Evolutionary conservation across 1,140 invertebrate genomes (phyloP).

Genomic region (Ceratosolen fusciceps): DNA sequence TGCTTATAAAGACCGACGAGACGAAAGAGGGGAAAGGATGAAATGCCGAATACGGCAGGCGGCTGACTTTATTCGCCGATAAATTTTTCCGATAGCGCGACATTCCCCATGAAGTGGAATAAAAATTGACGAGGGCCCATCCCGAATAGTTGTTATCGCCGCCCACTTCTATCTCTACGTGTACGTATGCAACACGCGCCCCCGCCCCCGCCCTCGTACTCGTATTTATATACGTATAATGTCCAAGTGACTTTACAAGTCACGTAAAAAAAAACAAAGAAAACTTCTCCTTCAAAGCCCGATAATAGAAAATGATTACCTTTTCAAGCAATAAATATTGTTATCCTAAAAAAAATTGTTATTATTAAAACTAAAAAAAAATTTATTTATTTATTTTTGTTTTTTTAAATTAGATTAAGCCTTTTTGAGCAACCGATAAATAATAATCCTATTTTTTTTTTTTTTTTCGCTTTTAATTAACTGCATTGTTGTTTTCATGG

Average conservation of each 20-base stretch:
- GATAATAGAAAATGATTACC: background rate
- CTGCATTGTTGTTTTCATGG: background rate
- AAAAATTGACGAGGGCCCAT: background rate
- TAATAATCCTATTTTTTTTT: too few species aligned
- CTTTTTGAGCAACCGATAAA: background rate
- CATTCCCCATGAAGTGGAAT: background rate
- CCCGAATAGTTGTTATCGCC: too few species aligned
- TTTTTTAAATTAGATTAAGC: background rate
- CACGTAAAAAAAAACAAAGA: too few species aligned
- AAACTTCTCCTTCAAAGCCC: background rate
- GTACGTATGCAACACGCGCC: too few species aligned
- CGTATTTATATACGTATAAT: too few species aligned
- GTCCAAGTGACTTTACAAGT: background rate
- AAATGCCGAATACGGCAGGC: too few species aligned
- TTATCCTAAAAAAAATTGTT: too few species aligned
- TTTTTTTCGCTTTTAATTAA: conserved; percentile 20
- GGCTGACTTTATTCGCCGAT: too few species aligned
- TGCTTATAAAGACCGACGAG: too few species aligned
- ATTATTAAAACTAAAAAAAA: background rate
- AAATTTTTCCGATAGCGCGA: background rate
- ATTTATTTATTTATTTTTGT: background rate
- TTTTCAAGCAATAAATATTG: background rate
- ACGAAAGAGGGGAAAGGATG: too few species aligned
- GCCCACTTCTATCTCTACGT: too few species aligned
- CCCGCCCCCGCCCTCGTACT: too few species aligned